These are phyloP conservation scores for Lontra canadensis DNA, from an alignment of 2,113 vertebrate species.

Conservation along the genomic window DNA sequence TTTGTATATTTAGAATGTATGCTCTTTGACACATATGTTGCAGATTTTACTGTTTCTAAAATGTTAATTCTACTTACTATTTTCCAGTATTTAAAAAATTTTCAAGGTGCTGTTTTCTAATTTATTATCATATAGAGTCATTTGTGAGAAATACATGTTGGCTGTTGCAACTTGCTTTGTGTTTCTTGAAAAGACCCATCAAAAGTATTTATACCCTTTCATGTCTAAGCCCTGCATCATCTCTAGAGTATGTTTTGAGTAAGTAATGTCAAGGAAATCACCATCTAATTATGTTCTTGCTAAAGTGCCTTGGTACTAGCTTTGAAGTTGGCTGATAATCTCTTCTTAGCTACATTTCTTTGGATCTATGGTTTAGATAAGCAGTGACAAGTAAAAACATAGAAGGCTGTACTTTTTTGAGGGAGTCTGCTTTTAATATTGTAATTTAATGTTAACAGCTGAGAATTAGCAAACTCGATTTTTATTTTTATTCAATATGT, in stretches of 20 bases:
- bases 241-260: constrained; percentile 56
- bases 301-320: neutral
- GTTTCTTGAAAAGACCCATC: constrained; percentile 54
- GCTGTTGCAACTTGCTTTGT: constrained; percentile 54
- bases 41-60: constrained; percentile 20
- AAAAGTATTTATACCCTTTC: constrained; percentile 55
- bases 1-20: neutral
- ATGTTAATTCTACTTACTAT: neutral
- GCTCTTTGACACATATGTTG: neutral
- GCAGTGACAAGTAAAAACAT: constrained; percentile 50
- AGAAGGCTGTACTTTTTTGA: neutral
- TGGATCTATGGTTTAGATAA: constrained; percentile 62
- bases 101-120: neutral
- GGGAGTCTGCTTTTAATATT: constrained; percentile 45
- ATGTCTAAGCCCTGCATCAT: constrained; percentile 24
- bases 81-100: neutral
- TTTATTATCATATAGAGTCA: neutral
- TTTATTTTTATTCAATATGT: constrained; percentile 57
- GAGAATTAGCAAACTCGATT: constrained; percentile 20
- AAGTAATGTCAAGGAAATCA: constrained; percentile 32
- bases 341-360: constrained; percentile 40
- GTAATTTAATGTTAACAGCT: constrained; percentile 32
- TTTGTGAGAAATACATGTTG: constrained; percentile 20
- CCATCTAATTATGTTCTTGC: constrained; percentile 53
- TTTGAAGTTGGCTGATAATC: constrained; percentile 67